These are phyloP conservation scores for Tachina grossa DNA, from an alignment of 2,888 invertebrate species.

Conservation along the genomic window DNA sequence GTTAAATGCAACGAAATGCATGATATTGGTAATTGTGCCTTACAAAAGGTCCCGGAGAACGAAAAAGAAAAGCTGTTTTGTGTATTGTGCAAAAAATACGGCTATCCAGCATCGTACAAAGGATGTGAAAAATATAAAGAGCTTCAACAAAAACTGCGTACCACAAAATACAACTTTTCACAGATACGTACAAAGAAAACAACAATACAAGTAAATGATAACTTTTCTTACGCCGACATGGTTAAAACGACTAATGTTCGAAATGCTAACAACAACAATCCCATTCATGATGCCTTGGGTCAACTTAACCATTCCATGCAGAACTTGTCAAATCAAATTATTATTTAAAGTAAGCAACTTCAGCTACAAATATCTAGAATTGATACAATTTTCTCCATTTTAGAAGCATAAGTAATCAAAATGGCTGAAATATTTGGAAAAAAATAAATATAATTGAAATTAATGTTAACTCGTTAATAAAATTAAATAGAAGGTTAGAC, in stretches of 20 bases:
- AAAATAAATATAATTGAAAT: constrained; percentile 25
- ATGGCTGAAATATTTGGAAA: constrained; percentile 42
- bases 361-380: constrained; percentile 41
- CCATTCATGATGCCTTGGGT: constrained; percentile 4
- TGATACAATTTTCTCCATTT: constrained; percentile 35
- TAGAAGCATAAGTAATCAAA: constrained; percentile 15
- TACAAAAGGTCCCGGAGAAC: constrained; percentile 1
- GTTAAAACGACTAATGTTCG: background rate
- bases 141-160: constrained; percentile 34
- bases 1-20: no score
- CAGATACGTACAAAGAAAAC: constrained; percentile 31
- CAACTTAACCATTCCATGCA: constrained; percentile 40
- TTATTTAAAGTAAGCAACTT: constrained; percentile 51
- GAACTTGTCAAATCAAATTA: no score
- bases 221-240: constrained; percentile 22
- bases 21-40: constrained; percentile 36
- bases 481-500: constrained; percentile 44
- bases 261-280: constrained; percentile 7
- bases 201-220: constrained; percentile 30
- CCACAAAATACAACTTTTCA: constrained; percentile 21
- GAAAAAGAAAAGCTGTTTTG: constrained; percentile 12
- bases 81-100: no score
- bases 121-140: constrained; percentile 14
- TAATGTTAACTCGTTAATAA: constrained; percentile 56
- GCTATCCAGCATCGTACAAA: no score